These are phyloP conservation scores for Rhamphomyia laevipes DNA, from an alignment of 2,888 invertebrate genomes.

Conservation along the genomic window DNA sequence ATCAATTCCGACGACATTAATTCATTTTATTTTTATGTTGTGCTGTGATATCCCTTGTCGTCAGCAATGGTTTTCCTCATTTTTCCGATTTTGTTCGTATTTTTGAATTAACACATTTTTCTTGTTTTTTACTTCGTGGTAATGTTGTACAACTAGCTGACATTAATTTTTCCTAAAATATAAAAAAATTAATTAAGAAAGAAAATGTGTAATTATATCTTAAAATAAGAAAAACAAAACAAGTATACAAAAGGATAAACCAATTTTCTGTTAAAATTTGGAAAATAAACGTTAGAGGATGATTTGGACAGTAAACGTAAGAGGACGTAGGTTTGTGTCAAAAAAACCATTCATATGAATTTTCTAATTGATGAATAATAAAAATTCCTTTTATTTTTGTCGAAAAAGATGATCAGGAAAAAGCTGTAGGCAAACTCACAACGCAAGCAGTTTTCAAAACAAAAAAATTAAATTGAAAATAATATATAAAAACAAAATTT, in stretches of 20 bases:
- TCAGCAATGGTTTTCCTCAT: slow-evolving; percentile 4
- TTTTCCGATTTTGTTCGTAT: slow-evolving; percentile 27
- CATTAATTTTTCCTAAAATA: slow-evolving; percentile 34
- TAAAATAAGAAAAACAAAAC: slow-evolving; percentile 7
- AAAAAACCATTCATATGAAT: no score
- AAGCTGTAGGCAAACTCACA: background rate
- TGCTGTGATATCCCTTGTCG: background rate
- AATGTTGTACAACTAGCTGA: slow-evolving; percentile 37
- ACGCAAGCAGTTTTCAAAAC: background rate
- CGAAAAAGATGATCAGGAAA: no score
- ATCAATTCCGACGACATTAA: no score
- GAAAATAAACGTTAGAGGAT: no score
- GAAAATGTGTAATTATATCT: slow-evolving; percentile 7
- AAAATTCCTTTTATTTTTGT: no score
- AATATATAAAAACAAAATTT: background rate
- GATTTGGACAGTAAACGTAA: no score
- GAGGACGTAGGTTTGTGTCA: no score
- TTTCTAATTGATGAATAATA: no score
- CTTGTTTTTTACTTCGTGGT: slow-evolving; percentile 34
- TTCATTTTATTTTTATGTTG: no score
- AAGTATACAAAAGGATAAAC: no score
- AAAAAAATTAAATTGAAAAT: no score
- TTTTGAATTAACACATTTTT: slow-evolving; percentile 24
- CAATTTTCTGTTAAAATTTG: no score
- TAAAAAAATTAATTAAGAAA: background rate